Conservation (phyloP, 64 coral and sea anemone species). For the Montipora cactus region DNA sequence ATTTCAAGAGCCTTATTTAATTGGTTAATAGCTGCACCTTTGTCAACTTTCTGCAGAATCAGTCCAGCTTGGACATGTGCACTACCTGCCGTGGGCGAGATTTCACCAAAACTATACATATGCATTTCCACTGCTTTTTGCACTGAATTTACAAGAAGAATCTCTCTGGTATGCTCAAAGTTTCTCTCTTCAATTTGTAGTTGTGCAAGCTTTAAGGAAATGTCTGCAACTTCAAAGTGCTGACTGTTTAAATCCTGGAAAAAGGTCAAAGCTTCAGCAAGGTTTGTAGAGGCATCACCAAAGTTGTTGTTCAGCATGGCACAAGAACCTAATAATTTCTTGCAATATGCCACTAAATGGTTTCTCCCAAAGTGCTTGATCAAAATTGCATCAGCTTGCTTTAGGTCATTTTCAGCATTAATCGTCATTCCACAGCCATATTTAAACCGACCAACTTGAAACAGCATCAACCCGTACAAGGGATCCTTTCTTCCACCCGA, state of each 20-base stretch:
- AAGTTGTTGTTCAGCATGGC: neutral
- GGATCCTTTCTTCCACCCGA: neutral
- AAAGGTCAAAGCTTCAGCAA: neutral
- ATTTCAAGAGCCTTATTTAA: neutral
- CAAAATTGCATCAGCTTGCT: neutral
- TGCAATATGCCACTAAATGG: conserved; percentile 2
- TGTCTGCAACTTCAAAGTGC: conserved; percentile 12
- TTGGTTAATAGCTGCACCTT: neutral
- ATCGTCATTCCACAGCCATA: neutral
- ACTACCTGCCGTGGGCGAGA: neutral
- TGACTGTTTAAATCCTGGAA: neutral
- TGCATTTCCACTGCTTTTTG: neutral
- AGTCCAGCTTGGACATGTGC: conserved; percentile 3
- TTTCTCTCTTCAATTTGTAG: neutral
- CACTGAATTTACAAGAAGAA: neutral
- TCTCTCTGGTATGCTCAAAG: neutral
- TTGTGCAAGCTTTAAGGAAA: neutral
- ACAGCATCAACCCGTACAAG: conserved; percentile 12
- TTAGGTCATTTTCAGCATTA: neutral
- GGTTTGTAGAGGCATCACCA: neutral
- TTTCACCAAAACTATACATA: neutral
- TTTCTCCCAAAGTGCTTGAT: neutral
- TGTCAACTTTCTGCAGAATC: neutral
- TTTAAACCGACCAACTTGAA: conserved; percentile 10
- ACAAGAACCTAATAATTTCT: conserved; percentile 12